Evolutionary conservation across 2,113 vertebrate species (phyloP), one percentile per base, ranked within the genome.

Genomic region (Spizaetus ornatus): DNA sequence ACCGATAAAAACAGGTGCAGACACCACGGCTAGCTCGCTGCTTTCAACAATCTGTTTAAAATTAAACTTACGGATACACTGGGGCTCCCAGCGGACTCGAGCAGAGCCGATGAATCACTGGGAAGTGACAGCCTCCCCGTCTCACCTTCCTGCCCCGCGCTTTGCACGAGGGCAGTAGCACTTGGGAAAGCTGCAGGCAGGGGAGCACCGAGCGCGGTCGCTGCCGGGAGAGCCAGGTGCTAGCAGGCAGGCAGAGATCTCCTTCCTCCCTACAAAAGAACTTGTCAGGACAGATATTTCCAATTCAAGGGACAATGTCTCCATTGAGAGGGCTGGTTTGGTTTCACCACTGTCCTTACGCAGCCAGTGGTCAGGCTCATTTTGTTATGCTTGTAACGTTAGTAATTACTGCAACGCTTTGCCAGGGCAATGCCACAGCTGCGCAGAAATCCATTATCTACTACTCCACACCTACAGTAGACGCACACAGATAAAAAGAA

Each of bases 301-400:
- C 38, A 42, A 16, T 32, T 0, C 7, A 1, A 14, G 50, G 32
- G 59, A 11, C 18, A 2, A 8, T 0, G 29, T 18, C 58, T 45
- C 56, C 8, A 2, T 5, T 32, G 1, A 5, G 48, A n/a, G 36
- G 9, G 9, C 43, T 1, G 36, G 18, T 7, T 16, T 2, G 73
- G 58, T 3, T 27, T 29, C 56, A 3, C 56, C 31, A 3, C 9
- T 3, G 16, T 11, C 40, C 45, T 5, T 5, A 7, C 2, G 21
- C 73, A n/a, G 58, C 19, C 55, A 0, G 19, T 0, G 10, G 1
- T 12, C 45, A 3, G 52, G 52, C 42, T 42, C 7, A 0, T 17
- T 40, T 3, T 4, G 69, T 29, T 6, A 3, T 0, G 13, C 58
- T 8, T 3, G 18, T 10, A 9, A 8, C 2, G 6, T 4, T 2